A percentile compares a stretch with the other conserved stretches of the same genome.
Evolutionary conservation across 2,113 vertebrate genomes (phyloP).

Genomic region (Oncorhynchus tshawytscha): DNA sequence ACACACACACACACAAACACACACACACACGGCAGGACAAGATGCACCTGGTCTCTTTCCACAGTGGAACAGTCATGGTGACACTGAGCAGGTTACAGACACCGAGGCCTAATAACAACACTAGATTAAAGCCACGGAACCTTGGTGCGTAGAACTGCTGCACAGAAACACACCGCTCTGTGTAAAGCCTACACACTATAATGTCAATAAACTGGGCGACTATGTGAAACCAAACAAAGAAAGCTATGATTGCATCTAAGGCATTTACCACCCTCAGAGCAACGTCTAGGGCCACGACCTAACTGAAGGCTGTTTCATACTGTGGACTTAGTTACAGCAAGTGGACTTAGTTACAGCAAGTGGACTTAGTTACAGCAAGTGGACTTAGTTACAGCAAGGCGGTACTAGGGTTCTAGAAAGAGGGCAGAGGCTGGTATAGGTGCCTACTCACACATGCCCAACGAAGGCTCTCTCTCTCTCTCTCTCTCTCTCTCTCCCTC

Average conservation of each 20-base stretch:
- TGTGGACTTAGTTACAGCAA: too few species aligned
- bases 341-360: too few species aligned
- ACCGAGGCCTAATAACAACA: slow-evolving; percentile 61
- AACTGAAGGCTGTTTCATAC: too few species aligned
- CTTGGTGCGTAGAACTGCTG: not conserved
- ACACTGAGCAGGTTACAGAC: slow-evolving; percentile 60
- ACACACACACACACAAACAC: slow-evolving; percentile 12
- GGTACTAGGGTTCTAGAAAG: too few species aligned
- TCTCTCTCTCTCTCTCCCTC: not conserved
- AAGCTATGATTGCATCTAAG: too few species aligned
- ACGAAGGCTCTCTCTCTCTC: not conserved
- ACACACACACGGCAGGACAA: slow-evolving; percentile 10
- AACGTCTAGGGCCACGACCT: too few species aligned
- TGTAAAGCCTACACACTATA: slow-evolving; percentile 42
- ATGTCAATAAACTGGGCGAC: slow-evolving; percentile 67
- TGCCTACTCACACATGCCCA: slow-evolving; percentile 27
- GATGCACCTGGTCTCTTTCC: slow-evolving; percentile 57
- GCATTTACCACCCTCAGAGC: too few species aligned
- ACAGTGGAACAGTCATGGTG: slow-evolving; percentile 23
- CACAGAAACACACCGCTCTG: slow-evolving; percentile 21
- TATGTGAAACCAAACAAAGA: slow-evolving; percentile 54
- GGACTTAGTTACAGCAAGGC: too few species aligned
- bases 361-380: too few species aligned
- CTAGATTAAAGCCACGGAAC: slow-evolving; percentile 8
- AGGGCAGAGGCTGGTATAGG: slow-evolving; percentile 22